Conservation (phyloP, 2,888 invertebrate species). For the Cerceris ruficornis region DNA sequence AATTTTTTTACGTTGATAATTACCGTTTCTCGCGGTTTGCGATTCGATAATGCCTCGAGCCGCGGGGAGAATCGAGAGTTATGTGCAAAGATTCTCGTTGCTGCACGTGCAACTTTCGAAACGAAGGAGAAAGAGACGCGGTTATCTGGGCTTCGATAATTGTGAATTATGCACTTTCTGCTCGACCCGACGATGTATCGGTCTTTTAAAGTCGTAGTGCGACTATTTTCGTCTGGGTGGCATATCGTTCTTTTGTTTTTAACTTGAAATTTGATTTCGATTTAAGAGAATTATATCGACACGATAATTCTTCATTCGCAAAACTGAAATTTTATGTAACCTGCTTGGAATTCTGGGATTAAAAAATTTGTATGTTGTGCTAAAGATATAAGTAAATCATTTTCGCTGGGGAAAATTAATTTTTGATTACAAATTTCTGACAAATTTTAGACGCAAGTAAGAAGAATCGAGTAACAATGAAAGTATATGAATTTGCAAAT, state of each 20-base stretch:
- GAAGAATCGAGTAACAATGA: not conserved
- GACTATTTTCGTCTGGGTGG: too few species aligned
- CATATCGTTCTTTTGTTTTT: too few species aligned
- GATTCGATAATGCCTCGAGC: conserved; percentile 12
- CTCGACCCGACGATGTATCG: not conserved
- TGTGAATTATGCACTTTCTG: conserved; percentile 35
- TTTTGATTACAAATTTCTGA: not conserved
- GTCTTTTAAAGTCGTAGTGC: too few species aligned
- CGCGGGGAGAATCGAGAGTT: conserved; percentile 25
- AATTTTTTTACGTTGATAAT: too few species aligned
- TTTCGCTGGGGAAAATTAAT: not conserved
- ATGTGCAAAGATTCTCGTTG: conserved; percentile 29
- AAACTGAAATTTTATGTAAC: not conserved
- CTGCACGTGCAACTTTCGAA: conserved; percentile 35
- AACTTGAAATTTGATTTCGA: too few species aligned
- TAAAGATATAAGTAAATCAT: not conserved
- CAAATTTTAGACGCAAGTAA: not conserved
- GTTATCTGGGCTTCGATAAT: conserved; percentile 41
- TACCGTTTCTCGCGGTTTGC: conserved; percentile 14
- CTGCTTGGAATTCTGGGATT: not conserved
- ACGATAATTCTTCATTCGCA: not conserved
- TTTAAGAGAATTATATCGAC: not conserved
- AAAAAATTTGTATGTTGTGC: not conserved
- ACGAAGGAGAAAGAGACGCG: conserved; percentile 17
- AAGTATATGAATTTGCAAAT: too few species aligned